A percentile compares a stretch with the other conserved stretches of the same genome.
phyloP scores from a whole-genome alignment of 2,797 vertebrate genomes.

The Borostomias antarcticus region DNA sequence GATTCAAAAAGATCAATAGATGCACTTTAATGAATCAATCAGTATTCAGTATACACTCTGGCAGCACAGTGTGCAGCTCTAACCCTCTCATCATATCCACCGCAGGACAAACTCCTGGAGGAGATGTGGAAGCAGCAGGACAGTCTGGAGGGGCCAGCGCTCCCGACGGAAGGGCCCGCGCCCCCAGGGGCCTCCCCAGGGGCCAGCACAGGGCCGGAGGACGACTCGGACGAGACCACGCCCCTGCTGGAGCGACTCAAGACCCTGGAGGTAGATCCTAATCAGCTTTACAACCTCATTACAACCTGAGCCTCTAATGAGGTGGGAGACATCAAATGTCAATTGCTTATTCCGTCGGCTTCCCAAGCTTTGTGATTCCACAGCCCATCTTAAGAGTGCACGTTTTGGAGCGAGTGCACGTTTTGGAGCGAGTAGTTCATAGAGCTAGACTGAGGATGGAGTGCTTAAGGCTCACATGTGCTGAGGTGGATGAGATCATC shows the following conservation, averaged over 20 bases:
- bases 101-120: constrained; percentile 85
- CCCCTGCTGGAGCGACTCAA: constrained; percentile 82
- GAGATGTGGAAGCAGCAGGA: constrained; percentile 84
- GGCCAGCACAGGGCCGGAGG: constrained; percentile 66
- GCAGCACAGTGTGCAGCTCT: background rate
- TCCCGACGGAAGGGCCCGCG: background rate
- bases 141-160: constrained; percentile 69
- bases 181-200: constrained; percentile 41
- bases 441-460: no score
- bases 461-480: no score
- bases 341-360: background rate
- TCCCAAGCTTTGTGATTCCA: constrained; percentile 38
- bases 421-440: no score
- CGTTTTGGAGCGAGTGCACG: no score
- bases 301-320: background rate
- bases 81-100: no score
- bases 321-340: background rate
- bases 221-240: constrained; percentile 78
- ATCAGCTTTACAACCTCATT: background rate
- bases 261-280: constrained; percentile 83
- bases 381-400: no score
- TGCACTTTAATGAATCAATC: no score
- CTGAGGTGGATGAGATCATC: no score
- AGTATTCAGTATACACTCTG: no score
- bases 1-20: no score